Conservation (phyloP, 1,140 invertebrate species). For the Anastrepha ludens region DNA sequence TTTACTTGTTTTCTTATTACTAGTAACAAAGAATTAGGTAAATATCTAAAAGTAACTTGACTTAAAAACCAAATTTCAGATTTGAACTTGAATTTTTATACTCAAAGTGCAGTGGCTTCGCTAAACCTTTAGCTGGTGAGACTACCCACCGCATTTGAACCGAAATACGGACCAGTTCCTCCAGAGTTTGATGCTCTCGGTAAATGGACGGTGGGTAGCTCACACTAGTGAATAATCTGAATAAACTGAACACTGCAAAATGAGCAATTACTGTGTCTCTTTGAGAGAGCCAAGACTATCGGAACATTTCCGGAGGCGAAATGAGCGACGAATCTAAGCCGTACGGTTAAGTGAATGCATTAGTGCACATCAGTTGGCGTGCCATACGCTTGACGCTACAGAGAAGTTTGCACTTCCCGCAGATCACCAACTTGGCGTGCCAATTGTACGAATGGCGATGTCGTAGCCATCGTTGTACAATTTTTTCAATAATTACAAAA, state of each 20-base stretch:
- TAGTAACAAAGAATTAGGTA: conserved; percentile 8
- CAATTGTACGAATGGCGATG: conserved; percentile 58
- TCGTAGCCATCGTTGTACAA: conserved; percentile 57
- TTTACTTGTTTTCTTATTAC: background rate
- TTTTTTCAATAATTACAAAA: background rate
- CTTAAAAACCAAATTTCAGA: background rate
- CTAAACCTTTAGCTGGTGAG: background rate
- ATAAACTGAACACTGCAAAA: background rate
- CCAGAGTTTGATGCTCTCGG: background rate
- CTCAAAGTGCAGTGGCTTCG: background rate
- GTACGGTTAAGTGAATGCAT: background rate
- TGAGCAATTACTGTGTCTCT: background rate
- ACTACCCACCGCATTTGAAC: background rate
- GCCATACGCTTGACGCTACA: background rate
- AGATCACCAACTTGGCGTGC: conserved; percentile 44
- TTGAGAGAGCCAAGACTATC: background rate
- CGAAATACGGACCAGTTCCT: background rate
- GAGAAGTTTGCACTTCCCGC: background rate
- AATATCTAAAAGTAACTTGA: background rate
- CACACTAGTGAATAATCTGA: background rate
- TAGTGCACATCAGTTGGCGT: conserved; percentile 35
- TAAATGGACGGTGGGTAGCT: background rate
- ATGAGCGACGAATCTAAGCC: background rate
- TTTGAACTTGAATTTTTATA: background rate
- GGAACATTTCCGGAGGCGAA: background rate